Base-by-base conservation (phyloP, 1,140 invertebrate genomes). In the Wasmannia auropunctata region DNA sequence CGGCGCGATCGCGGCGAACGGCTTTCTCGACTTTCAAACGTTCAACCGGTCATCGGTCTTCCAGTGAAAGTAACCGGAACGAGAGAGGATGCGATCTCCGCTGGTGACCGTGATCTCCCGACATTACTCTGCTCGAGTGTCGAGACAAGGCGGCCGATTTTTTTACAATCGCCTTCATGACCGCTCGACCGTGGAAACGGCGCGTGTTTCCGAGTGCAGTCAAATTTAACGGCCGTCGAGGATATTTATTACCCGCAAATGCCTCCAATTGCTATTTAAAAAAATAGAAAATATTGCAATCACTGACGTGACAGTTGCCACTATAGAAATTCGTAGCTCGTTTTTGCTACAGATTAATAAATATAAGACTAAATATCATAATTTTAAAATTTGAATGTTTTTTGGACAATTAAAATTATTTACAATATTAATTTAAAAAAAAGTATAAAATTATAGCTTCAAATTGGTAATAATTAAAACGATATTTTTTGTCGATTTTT, bases 21-120 rank as follows among this genome's bases (percentile, higher is more conserved):
- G 91, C 91, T 92, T 92, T 92, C 91, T 81, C 91, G 86, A 92
- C 91, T 92, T 92, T 92, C 91, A 89, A 92, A 81, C 81, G 77
- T 84, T 88, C 87, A 86, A 79, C 81, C 91, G 91, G 88, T 92
- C 89, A 89, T 89, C 91, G 89, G 90, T 88, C 88, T 75, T 83
- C 83, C 49, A 92, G 91, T 92, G 91, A 92, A 92, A 92, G 91
- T 92, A 92, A 91, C 74, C 84, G 65, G 80, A 79, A 69, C 56
- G 84, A 77, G 86, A 86, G 54, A 89, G 88, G 89, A 91, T 91
- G 86, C 56, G 86, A 89, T 87, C 83, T 63, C 56, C 25, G 84
- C 87, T 85, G 49, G 76, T 91, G 91, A 91, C 87, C 91, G 56
- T 91, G 87, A 88, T 91, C 91, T 91, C 87, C 72, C 74, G 67